Evolutionary conservation across 2,113 vertebrate genomes (phyloP), one percentile per base, ranked within the genome.

Genomic region (Vulpes ferrilata): DNA sequence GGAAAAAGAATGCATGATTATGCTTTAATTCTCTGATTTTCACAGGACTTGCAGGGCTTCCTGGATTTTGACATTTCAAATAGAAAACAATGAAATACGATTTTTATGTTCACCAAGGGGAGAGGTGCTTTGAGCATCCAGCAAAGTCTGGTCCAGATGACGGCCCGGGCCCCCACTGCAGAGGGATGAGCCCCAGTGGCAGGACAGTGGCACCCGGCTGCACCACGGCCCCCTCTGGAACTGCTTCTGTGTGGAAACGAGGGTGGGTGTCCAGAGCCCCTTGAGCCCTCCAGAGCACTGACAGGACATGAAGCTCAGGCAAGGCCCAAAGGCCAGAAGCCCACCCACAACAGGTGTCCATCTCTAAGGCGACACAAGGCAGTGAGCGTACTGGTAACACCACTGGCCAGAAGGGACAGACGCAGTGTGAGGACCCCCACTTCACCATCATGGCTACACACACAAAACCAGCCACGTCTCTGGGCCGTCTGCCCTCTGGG

Each of bases 331-430:
- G 11, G 12, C 32, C 5, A 27, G 23, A 27, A 15, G 8, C 5
- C 30, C 65, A n/a, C 32, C 65, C 32, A 32, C 65, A 7, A 3
- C 65, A 5, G 53, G 19, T 0, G 17, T 15, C 32, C 12, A 20
- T 35, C 53, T 32, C 71, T 11, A 1, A 81, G 86, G 97, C 90
- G 93, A 94, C 82, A 57, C 3, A 0, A 8, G 27, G 82, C 19
- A 16, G 9, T 1, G 11, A 16, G 9, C 2, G 8, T 9, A 35
- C 15, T 13, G 20, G 32, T 1, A 10, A 51, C 15, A 51, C 16
- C 4, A 0, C 5, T 30, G 1, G 2, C 5, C 10, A 22, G 17
- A 7, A 0, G 8, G 30, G 19, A 5, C 16, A 23, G 30, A 5
- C 0, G 1, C 6, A 2, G n/a, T 27, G 3, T 3, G 10, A 7